A percentile compares a stretch with the other conserved stretches of the same genome.
Evolutionary conservation across 92 coral and sea anemone genomes (phyloP).

Genomic region (Ricordea florida): DNA sequence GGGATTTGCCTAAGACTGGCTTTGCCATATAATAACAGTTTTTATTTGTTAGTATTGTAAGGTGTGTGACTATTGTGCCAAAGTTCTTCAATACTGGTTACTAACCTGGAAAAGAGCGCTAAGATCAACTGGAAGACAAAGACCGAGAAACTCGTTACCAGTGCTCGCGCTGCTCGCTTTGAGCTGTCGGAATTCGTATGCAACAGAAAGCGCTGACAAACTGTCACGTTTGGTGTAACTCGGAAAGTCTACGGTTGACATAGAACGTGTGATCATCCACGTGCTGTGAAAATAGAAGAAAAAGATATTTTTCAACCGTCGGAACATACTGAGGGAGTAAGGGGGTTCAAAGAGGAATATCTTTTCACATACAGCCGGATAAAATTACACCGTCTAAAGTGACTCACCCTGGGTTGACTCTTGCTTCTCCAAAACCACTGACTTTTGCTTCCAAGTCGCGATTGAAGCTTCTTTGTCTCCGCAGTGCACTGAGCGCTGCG

Average conservation of each 20-base stretch:
- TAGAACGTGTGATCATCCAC: slow-evolving; percentile 56
- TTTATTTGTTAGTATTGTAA: no score
- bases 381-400: neutral
- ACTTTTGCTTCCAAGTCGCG: slow-evolving; percentile 79
- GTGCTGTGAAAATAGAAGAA: slow-evolving; percentile 3
- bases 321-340: neutral
- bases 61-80: no score
- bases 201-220: slow-evolving; percentile 62
- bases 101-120: slow-evolving; percentile 84
- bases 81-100: neutral
- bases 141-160: slow-evolving; percentile 87
- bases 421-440: slow-evolving; percentile 31
- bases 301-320: neutral
- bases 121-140: slow-evolving; percentile 86
- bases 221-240: slow-evolving; percentile 61
- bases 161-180: slow-evolving; percentile 57
- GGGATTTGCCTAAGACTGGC: no score
- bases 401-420: slow-evolving; percentile 9
- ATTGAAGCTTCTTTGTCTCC: slow-evolving; percentile 85
- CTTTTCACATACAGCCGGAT: neutral
- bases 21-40: no score
- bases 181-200: slow-evolving; percentile 79
- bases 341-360: no score
- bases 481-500: slow-evolving; percentile 86
- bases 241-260: slow-evolving; percentile 49